These are phyloP conservation scores for Aptenodytes forsteri DNA, from an alignment of 2,113 vertebrate genomes.

Conservation along the genomic window DNA sequence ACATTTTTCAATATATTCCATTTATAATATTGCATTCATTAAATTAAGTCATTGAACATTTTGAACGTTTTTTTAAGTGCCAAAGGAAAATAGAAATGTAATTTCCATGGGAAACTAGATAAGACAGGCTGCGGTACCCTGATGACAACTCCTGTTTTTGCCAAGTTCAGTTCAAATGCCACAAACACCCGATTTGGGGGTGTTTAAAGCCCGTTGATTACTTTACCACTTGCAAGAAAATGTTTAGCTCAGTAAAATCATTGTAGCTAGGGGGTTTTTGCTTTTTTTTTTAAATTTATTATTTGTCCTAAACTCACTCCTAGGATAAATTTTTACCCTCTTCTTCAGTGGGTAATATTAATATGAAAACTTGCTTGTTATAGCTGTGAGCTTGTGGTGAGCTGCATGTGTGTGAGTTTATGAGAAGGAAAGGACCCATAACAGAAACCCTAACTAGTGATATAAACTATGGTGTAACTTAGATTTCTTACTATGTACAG, in stretches of 20 bases:
- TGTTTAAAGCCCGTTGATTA: conserved; percentile 51
- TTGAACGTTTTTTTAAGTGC: conserved; percentile 71
- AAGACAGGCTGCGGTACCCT: conserved; percentile 62
- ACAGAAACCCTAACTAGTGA: not conserved
- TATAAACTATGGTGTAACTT: not conserved
- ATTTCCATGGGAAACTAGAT: conserved; percentile 70
- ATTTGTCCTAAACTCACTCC: not conserved
- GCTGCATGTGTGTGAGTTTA: conserved; percentile 7
- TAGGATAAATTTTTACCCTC: not conserved
- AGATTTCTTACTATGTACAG: not conserved
- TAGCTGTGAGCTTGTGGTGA: conserved; percentile 4
- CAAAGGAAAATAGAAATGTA: conserved; percentile 79
- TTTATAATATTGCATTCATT: conserved; percentile 81
- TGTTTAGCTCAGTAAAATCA: conserved; percentile 36
- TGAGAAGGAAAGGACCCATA: not conserved
- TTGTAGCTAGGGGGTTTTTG: not conserved
- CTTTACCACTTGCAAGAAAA: conserved; percentile 14
- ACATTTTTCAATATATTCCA: conserved; percentile 80
- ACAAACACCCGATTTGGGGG: conserved; percentile 52
- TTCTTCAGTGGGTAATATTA: not conserved
- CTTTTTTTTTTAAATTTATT: not conserved
- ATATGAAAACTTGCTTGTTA: not conserved
- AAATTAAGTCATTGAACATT: conserved; percentile 78
- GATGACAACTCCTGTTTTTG: conserved; percentile 69
- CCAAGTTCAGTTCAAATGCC: conserved; percentile 42